Base-by-base conservation (phyloP, 2,797 vertebrate genomes). In the Ctenopoma multispine region DNA sequence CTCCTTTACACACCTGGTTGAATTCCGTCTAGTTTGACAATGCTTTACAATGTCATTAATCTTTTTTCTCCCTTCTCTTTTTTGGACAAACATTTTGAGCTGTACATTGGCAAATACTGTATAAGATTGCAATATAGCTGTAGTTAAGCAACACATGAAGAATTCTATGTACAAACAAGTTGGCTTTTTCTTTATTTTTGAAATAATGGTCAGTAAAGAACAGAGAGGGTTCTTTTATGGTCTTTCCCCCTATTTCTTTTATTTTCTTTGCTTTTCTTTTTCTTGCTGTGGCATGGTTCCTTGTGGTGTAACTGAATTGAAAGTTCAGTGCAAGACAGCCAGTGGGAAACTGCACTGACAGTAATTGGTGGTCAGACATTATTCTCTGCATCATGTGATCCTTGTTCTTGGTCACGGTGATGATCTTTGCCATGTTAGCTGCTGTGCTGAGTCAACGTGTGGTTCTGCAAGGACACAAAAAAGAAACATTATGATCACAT, bases 371-470 rank as follows among this genome's bases (percentile, higher is more conserved):
- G 82, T 86, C 74, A 57, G 88, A 77, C 81, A 76, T 83, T 65
- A 60, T 84, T 78, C 73, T 81, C 63, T 58, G 80, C 80, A 89
- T 96, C 87, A 84, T 69, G 76, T 85, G 80, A 85, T 80, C 76
- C 79, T 95, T 92, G 93, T 94, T 94, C 94, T 94, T 79, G 94
- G 94, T 94, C 92, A 82, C 76, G 81, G 88, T 88, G 90, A 82
- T 18, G 27, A 75, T 82, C 80, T 86, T 88, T 89, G 91, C 93
- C 93, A 93, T 91, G 97, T 97, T 98, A 99, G 95, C 97, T 99
- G 96, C 96, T 98, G 93, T 99, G 98, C 90, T 98, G 97, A 91
- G 96, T 99, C 96, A 99, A 96, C 84, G 97, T 96, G 93, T 99
- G 97, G 87, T 99, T 99, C 98, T 99, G 96, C 56, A 82, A 87